These are phyloP conservation scores for Microhierax caerulescens DNA, from an alignment of 2,797 vertebrate species.

Conservation along the genomic window DNA sequence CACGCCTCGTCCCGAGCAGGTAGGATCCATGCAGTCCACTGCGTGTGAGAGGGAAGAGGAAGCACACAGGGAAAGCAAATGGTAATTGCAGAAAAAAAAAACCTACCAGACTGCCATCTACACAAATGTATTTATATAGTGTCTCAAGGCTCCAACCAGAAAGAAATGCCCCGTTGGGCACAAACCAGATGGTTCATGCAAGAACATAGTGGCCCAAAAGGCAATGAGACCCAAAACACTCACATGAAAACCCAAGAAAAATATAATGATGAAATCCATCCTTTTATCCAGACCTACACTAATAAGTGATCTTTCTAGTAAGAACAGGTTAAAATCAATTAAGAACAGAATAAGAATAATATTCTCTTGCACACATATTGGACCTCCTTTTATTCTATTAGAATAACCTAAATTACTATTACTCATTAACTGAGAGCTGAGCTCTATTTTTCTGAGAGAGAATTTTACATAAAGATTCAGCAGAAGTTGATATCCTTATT, in stretches of 20 bases:
- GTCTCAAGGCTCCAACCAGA: background rate
- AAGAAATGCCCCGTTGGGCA: background rate
- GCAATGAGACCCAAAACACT: background rate
- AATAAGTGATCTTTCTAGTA: background rate
- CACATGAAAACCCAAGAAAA: background rate
- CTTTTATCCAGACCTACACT: background rate
- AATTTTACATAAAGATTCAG: background rate
- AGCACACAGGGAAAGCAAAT: background rate
- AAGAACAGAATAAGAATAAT: background rate
- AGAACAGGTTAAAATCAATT: background rate
- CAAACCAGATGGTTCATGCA: background rate
- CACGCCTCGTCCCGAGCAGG: conserved; percentile 92
- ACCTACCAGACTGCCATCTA: background rate
- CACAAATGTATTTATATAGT: background rate
- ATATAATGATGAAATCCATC: background rate
- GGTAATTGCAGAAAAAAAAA: background rate
- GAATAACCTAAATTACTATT: background rate
- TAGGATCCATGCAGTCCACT: conserved; percentile 99
- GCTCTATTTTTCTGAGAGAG: background rate
- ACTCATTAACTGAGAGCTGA: conserved; percentile 31
- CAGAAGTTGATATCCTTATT: background rate
- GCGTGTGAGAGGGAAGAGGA: background rate
- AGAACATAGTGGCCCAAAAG: background rate
- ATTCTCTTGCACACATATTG: background rate
- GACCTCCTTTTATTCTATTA: background rate